Conservation (phyloP, 2,113 vertebrate genomes). For the Halichoerus grypus region DNA sequence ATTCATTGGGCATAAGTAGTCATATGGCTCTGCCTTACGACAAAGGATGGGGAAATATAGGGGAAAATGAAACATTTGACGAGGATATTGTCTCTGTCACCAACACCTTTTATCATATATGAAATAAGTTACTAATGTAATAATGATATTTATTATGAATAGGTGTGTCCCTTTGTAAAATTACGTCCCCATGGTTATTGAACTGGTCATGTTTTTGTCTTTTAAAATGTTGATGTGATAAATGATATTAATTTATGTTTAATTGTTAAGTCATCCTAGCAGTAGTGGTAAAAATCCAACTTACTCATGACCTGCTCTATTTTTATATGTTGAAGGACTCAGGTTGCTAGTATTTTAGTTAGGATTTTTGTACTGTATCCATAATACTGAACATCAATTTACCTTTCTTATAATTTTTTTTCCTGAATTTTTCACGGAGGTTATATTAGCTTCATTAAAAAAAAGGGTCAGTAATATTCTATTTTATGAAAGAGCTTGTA, state of each 20-base stretch:
- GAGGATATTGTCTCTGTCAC: not conserved
- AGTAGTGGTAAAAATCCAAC: not conserved
- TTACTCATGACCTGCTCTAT: not conserved
- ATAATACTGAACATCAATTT: not conserved
- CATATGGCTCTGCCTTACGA: not conserved
- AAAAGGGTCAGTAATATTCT: not conserved
- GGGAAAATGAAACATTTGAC: not conserved
- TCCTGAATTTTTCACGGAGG: not conserved
- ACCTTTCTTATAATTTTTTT: not conserved
- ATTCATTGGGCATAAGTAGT: not conserved
- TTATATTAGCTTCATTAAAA: not conserved
- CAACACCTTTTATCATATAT: not conserved
- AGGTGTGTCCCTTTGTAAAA: not conserved
- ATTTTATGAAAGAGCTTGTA: not conserved
- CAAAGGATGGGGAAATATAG: not conserved
- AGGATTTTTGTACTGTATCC: not conserved
- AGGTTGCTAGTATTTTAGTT: not conserved
- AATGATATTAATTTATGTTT: not conserved
- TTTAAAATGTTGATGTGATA: not conserved
- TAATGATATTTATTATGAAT: not conserved
- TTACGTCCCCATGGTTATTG: not conserved
- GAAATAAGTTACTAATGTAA: not conserved
- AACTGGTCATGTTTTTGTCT: not conserved
- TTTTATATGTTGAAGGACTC: not conserved
- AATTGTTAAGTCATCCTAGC: not conserved